A percentile compares a stretch with the other conserved stretches of the same genome.
Conservation (phyloP, 2,888 invertebrate genomes). For the Tetragonula carbonaria region DNA sequence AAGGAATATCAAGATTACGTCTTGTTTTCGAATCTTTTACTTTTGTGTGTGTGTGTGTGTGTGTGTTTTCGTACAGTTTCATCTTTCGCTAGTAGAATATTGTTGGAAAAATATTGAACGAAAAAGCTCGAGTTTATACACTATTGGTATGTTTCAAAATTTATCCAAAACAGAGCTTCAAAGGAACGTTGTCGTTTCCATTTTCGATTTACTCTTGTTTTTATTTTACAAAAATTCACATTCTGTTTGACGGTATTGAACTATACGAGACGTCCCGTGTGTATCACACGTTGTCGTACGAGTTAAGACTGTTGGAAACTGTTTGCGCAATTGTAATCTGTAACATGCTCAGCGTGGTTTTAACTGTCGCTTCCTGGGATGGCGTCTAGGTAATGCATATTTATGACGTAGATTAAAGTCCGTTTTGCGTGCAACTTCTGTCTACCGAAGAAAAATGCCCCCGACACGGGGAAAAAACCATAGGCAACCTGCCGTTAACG, state of each 20-base stretch:
- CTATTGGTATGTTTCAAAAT: background rate
- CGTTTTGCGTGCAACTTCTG: constrained; percentile 50
- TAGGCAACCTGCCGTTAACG: constrained; percentile 27
- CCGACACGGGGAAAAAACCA: constrained; percentile 8
- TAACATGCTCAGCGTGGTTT: constrained; percentile 28
- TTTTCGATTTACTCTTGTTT: background rate
- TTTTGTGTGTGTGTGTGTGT: no score
- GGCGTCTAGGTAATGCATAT: constrained; percentile 48
- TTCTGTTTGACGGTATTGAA: background rate
- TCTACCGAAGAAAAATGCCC: constrained; percentile 33
- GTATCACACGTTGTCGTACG: background rate
- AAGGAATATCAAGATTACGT: no score
- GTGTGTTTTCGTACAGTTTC: background rate
- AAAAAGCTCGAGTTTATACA: background rate
- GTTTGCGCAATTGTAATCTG: constrained; percentile 39
- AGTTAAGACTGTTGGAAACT: background rate
- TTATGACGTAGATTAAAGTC: constrained; percentile 45
- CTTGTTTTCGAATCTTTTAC: no score
- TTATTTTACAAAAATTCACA: background rate
- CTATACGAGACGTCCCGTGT: background rate
- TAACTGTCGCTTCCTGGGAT: constrained; percentile 33
- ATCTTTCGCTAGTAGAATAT: background rate
- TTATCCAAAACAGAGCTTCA: background rate
- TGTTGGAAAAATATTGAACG: background rate
- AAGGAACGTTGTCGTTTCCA: background rate